phyloP scores from a whole-genome alignment of 2,888 invertebrate genomes.

The Callinectes sapidus region DNA sequence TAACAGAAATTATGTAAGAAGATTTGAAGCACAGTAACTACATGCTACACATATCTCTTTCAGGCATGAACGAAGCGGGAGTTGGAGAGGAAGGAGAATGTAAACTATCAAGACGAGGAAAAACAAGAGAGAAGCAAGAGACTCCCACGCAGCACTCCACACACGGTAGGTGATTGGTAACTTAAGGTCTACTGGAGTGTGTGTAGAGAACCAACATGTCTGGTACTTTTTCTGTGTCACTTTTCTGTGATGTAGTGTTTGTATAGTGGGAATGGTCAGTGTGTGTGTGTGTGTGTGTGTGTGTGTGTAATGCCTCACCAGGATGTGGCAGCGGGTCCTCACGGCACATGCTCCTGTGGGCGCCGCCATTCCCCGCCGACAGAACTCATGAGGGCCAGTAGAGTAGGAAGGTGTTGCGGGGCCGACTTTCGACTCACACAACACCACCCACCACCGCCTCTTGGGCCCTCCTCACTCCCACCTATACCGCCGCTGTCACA shows the following conservation, averaged over 20 bases:
- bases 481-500: not conserved
- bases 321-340: slow-evolving; percentile 59
- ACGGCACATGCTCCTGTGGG: slow-evolving; percentile 61
- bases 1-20: not conserved
- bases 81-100: not conserved
- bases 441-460: slow-evolving; percentile 26
- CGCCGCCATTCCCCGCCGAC: slow-evolving; percentile 56
- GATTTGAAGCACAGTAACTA: not conserved
- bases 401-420: slow-evolving; percentile 19
- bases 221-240: not conserved
- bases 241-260: not conserved
- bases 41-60: not conserved
- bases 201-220: not conserved
- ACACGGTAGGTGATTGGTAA: not conserved
- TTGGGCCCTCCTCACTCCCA: not conserved
- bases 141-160: not conserved
- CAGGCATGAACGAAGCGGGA: not conserved
- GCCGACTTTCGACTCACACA: slow-evolving; percentile 36
- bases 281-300: slow-evolving; percentile 32
- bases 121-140: not conserved
- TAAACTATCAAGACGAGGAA: slow-evolving; percentile 14
- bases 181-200: not conserved
- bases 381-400: slow-evolving; percentile 50
- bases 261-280: not conserved
- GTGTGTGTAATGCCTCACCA: slow-evolving; percentile 52